Conservation (phyloP, 2,113 vertebrate genomes). For the Ammodytes dubius region DNA sequence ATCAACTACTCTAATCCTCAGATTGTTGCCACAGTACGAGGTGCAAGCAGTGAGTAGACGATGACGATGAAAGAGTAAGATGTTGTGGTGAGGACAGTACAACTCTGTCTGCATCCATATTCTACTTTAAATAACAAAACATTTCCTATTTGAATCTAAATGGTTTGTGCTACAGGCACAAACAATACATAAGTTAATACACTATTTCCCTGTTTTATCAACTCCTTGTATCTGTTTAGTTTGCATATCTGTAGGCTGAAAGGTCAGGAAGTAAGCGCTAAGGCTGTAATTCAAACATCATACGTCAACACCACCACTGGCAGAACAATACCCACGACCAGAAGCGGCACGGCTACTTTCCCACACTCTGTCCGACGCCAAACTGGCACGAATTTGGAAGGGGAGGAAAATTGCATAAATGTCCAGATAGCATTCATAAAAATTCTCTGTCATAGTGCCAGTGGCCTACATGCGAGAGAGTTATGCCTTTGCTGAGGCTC, state of each 20-base stretch:
- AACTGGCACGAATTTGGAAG: conserved; percentile 44
- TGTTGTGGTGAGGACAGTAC: not conserved
- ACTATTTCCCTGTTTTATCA: conserved; percentile 43
- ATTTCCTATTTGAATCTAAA: conserved; percentile 5
- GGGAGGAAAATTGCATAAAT: conserved; percentile 48
- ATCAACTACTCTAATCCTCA: conserved; percentile 57
- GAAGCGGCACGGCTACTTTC: conserved; percentile 65
- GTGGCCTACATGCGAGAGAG: conserved; percentile 52
- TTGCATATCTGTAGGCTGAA: conserved; percentile 42
- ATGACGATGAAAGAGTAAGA: conserved; percentile 39
- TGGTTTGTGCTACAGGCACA: not conserved
- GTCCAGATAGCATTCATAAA: conserved; percentile 65
- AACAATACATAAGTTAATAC: not conserved
- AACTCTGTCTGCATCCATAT: not conserved
- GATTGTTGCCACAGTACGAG: conserved; percentile 19
- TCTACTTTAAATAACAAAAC: not conserved
- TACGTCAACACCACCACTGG: conserved; percentile 43
- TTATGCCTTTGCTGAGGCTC: conserved; percentile 47
- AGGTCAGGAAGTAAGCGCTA: conserved; percentile 64
- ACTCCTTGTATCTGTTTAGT: conserved; percentile 46
- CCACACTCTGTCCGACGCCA: conserved; percentile 70
- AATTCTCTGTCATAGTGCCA: conserved; percentile 37
- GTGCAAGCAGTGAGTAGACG: conserved; percentile 15
- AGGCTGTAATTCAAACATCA: conserved; percentile 67
- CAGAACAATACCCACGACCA: conserved; percentile 73